Evolutionary conservation across 2,797 vertebrate genomes (phyloP), one percentile per base, ranked within the genome.

Genomic region (Parauchenoglanis ngamensis): DNA sequence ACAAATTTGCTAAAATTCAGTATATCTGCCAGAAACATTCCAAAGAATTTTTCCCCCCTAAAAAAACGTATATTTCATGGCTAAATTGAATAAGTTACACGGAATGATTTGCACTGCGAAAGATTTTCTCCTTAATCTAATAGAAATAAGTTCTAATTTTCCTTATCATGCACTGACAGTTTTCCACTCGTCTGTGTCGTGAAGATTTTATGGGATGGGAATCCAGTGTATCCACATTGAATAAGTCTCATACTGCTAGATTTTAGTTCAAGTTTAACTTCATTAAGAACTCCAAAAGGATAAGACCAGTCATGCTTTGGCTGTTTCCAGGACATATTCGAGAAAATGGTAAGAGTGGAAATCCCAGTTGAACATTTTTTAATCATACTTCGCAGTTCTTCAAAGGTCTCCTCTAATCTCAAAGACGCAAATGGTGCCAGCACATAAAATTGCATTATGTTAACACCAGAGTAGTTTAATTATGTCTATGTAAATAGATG

Each of bases 401-500:
- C 84, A 80, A 79, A 77, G 12, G 49, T 79, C 25, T 46, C 61
- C 65, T 52, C 65, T 68, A 77, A 76, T 59, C 79, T 57, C 81
- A 77, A 17, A 21, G 17, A 70, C 61, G 84, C 59, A 85, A 90
- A 65, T 25, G 46, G 76, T 68, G 83, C 67, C 59, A 80, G 68
- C 19, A 61, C 15, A 82, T n/a, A 23, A 85, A 72, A 75, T 31
- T 84, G 25, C 67, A 84, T 49, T 28, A 88, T 65, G 63, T 85
- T 68, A 86, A 88, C 82, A 87, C 56, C 61, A 77, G 85, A 89
- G 80, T 83, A 40, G 76, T 79, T 79, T 49, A 87, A 89, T 19
- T 70, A 77, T 93, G 94, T 94, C 88, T 91, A 94, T 94, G 93
- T 91, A 94, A 94, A 94, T 94, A 87, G 91, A 80, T 83, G 70